Base-by-base conservation (phyloP, 2,797 vertebrate species). In the Dendrocincla tyrannina region DNA sequence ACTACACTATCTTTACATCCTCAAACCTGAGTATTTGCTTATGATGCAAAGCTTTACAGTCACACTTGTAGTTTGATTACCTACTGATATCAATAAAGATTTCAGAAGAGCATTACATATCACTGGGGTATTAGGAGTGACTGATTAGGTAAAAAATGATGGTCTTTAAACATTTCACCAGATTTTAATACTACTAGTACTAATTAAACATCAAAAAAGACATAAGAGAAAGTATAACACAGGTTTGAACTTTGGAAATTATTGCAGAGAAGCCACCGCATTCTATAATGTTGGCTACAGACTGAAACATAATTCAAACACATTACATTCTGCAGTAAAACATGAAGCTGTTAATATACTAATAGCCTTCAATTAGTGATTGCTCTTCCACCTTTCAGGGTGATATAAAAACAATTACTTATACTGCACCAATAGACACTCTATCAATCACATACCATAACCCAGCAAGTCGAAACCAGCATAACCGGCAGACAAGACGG, bases 391-490 rank as follows among this genome's bases (percentile, higher is more conserved):
- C 44, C 47, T 91, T 87, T 79, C 52, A 67, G 44, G 5, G 58
- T 53, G 91, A 87, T 90, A 69, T 39, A 91, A 37, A 73, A 74
- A 70, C 25, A 78, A 47, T 52, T 91, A 81, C 66, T 93, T 90
- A 59, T 37, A 63, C 67, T 49, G 18, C 28, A 79, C 59, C 77
- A 70, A 55, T 11, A 58, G 47, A 79, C 2, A 1, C 23, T 88
- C 44, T 66, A 59, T 22, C 47, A 44, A n/a, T 27, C 73, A 49
- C 4, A 13, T 52, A 62, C 44, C 42, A 53, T 30, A 66, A 76
- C 23, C 9, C 52, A 82, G 30, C 11, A 93, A 22, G 46, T 25
- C 7, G 4, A 63, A 88, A 53, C 2, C 47, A 70, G 64, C 11
- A 13, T 16, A 85, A 47, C 32, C 7, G 5, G 32, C 44, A 86